A percentile compares a stretch with the other conserved stretches of the same genome.
Evolutionary conservation across 2,113 vertebrate species (phyloP).

Genomic region (Hemibates koningsi): DNA sequence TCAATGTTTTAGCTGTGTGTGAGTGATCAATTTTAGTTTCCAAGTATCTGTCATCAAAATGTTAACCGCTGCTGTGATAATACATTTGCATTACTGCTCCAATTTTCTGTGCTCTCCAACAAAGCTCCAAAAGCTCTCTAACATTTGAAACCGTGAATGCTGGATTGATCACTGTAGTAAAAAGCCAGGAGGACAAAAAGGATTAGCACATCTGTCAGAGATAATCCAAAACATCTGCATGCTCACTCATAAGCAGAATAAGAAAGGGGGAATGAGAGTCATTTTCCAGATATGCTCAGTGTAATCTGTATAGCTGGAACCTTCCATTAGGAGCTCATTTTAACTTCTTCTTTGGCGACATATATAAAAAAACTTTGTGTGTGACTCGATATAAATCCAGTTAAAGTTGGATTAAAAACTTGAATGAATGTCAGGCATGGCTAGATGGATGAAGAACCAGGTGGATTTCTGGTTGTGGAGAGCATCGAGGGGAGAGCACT

Average conservation of each 20-base stretch:
- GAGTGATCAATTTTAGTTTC: neutral
- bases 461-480: neutral
- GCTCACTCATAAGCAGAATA: neutral
- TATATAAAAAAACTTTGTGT: neutral
- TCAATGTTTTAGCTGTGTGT: neutral
- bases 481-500: neutral
- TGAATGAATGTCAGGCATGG: neutral
- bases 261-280: neutral
- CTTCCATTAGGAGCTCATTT: neutral
- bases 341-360: neutral
- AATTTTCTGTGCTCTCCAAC: neutral
- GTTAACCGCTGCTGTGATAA: neutral
- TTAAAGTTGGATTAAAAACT: neutral
- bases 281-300: neutral
- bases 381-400: neutral
- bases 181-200: neutral
- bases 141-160: neutral
- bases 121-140: slow-evolving; percentile 7
- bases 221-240: neutral
- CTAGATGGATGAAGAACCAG: neutral
- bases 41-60: neutral
- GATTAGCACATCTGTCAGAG: neutral
- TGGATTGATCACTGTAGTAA: neutral
- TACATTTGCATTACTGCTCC: neutral
- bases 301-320: neutral